Conservation (phyloP, 2,888 invertebrate genomes). For the Drepana falcataria region DNA sequence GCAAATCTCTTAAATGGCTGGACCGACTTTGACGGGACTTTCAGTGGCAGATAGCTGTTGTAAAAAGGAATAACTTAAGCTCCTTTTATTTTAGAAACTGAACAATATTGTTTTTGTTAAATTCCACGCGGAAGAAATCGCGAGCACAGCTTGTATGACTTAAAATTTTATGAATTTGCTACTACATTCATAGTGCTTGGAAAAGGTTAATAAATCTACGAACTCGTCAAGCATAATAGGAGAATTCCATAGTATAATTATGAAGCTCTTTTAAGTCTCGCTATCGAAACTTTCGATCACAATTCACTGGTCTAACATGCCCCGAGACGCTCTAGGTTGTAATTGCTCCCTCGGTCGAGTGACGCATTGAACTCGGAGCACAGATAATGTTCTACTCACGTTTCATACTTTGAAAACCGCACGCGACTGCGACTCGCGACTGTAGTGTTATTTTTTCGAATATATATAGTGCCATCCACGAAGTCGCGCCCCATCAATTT, state of each 20-base stretch:
- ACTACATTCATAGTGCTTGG: no score
- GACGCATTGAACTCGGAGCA: conserved; percentile 2
- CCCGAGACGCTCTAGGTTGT: neutral
- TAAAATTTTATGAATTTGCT: no score
- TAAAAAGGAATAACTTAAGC: no score
- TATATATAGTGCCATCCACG: no score
- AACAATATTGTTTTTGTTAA: no score
- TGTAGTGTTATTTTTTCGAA: neutral
- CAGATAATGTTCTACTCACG: neutral
- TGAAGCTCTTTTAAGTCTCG: neutral
- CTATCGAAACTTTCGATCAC: neutral
- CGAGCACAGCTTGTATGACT: no score
- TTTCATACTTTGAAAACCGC: neutral
- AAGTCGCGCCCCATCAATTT: no score
- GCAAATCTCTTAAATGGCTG: no score
- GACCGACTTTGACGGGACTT: no score
- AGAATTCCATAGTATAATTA: neutral
- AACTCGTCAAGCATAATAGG: neutral
- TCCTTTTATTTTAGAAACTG: no score
- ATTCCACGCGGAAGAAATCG: no score
- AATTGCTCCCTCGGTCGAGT: conserved; percentile 5
- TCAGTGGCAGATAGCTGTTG: no score
- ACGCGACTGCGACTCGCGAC: neutral
- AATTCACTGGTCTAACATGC: neutral
- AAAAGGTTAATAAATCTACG: neutral